These are phyloP conservation scores for Euplexia lucipara DNA, from an alignment of 2,888 invertebrate genomes.

Conservation along the genomic window DNA sequence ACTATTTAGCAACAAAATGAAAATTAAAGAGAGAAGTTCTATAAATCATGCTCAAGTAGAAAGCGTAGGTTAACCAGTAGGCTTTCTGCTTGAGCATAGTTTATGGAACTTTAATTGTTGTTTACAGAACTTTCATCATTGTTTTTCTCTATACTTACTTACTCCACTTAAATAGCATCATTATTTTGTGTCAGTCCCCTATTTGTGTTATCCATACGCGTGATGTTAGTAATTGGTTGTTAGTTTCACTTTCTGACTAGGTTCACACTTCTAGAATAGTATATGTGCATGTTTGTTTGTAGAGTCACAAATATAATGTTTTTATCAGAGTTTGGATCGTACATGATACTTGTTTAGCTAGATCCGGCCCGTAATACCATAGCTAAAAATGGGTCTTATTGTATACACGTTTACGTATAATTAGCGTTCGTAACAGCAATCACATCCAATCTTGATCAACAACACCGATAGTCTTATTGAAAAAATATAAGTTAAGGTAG, in stretches of 20 bases:
- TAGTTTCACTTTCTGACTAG: constrained; percentile 9
- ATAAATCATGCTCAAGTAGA: too few relatives aligned
- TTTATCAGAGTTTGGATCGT: background rate
- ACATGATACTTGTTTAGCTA: too few relatives aligned
- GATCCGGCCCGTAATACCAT: background rate
- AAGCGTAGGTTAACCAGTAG: too few relatives aligned
- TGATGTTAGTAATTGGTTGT: background rate
- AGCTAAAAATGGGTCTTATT: background rate
- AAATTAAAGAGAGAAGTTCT: constrained; percentile 6
- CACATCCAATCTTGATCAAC: background rate
- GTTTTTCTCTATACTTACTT: constrained; percentile 1
- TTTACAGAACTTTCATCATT: constrained; percentile 16
- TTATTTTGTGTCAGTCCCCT: constrained; percentile 16
- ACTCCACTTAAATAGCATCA: background rate
- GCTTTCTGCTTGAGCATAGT: background rate
- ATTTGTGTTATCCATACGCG: background rate
- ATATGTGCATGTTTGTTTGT: constrained; percentile 29
- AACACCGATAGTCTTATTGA: background rate
- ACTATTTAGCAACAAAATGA: background rate
- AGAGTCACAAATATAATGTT: constrained; percentile 11
- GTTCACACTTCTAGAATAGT: constrained; percentile 20
- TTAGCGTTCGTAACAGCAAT: background rate
- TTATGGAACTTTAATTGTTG: background rate
- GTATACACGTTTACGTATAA: background rate
- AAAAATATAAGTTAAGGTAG: too few relatives aligned